These are phyloP conservation scores for Linnaemya vulpina DNA, from an alignment of 2,888 invertebrate genomes.

Conservation along the genomic window DNA sequence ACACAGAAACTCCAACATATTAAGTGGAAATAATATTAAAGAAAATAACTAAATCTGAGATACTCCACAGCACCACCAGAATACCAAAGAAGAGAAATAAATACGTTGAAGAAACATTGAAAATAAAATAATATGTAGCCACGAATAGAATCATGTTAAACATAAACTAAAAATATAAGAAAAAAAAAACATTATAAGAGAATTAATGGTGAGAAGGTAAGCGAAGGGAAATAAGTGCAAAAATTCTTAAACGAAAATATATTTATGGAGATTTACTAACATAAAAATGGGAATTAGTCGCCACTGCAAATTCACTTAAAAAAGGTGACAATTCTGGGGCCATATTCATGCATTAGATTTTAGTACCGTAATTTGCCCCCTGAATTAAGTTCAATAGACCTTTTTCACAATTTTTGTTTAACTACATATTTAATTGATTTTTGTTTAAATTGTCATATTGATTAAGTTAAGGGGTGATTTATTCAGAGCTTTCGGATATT, in stretches of 20 bases:
- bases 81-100: constrained; percentile 17
- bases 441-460: too few species aligned
- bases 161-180: constrained; percentile 63
- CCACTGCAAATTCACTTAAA: too few species aligned
- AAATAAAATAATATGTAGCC: constrained; percentile 58
- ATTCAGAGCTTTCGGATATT: too few species aligned
- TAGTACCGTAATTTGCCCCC: too few species aligned
- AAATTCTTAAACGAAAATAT: background rate
- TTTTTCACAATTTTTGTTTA: too few species aligned
- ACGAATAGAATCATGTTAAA: constrained; percentile 66
- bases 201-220: constrained; percentile 34
- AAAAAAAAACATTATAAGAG: constrained; percentile 12
- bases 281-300: too few species aligned
- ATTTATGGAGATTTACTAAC: too few species aligned
- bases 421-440: too few species aligned
- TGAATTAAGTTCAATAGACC: too few species aligned
- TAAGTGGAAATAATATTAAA: constrained; percentile 9
- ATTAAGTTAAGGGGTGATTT: too few species aligned
- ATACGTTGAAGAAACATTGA: constrained; percentile 14
- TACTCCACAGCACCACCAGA: background rate
- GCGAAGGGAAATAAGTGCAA: background rate
- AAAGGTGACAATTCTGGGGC: too few species aligned
- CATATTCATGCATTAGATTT: too few species aligned
- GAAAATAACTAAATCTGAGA: constrained; percentile 46
- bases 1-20: constrained; percentile 34